phyloP scores from a whole-genome alignment of 2,797 vertebrate species.

The Chelonia mydas region DNA sequence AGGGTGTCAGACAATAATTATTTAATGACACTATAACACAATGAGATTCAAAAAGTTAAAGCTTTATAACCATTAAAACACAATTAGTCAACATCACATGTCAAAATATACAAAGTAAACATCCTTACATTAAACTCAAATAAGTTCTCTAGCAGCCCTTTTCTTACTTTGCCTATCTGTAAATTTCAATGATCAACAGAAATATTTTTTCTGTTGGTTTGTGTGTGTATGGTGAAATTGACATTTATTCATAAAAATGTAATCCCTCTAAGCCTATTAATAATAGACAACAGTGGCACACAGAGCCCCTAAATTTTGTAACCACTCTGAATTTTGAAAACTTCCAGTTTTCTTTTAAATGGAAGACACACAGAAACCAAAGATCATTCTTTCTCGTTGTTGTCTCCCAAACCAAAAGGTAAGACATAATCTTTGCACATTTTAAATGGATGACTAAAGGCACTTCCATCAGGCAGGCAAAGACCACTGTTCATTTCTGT shows the following conservation, averaged over 20 bases:
- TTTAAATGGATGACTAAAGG: neutral
- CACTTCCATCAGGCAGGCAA: accelerated
- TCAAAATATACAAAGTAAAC: neutral
- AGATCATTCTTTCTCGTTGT: neutral
- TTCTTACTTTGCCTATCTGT: neutral
- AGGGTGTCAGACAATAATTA: neutral
- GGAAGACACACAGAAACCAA: neutral
- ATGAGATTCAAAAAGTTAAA: neutral
- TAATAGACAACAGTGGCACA: too few species aligned
- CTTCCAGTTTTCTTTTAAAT: neutral
- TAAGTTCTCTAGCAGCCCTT: neutral
- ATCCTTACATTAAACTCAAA: neutral
- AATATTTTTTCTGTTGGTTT: neutral
- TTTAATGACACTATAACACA: neutral
- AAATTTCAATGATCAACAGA: neutral
- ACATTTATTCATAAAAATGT: neutral
- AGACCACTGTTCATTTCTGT: accelerated
- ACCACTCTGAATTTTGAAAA: neutral
- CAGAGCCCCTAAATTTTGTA: neutral
- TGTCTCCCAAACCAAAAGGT: neutral
- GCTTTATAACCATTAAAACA: neutral
- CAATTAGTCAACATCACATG: neutral
- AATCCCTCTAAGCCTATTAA: too few species aligned
- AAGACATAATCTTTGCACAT: neutral
- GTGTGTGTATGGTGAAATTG: neutral